phyloP scores from a whole-genome alignment of 1,140 invertebrate species.

The Drosophila seguyi region DNA sequence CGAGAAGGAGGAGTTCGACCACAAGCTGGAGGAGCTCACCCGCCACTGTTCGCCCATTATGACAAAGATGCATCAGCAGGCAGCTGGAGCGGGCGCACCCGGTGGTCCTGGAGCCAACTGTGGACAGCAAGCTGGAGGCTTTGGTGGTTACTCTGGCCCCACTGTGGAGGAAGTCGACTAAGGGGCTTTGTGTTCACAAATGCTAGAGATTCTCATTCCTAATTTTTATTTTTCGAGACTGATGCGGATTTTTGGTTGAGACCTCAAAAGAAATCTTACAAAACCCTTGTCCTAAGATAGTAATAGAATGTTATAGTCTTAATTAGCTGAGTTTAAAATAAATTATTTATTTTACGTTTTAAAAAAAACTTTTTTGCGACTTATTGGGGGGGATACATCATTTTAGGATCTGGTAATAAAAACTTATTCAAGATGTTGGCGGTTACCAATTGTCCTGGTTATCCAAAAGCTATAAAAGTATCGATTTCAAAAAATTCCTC shows the following conservation, averaged over 20 bases:
- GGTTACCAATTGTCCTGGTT: not conserved
- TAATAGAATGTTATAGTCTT: not conserved
- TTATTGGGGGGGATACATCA: not conserved
- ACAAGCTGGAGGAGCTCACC: too few relatives aligned
- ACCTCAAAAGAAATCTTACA: not conserved
- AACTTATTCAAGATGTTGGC: not conserved
- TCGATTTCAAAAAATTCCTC: slow-evolving; percentile 1
- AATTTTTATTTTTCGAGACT: not conserved
- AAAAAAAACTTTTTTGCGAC: not conserved
- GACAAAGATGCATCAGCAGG: slow-evolving; percentile 84
- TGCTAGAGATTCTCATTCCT: not conserved
- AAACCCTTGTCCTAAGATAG: not conserved
- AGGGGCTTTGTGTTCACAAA: slow-evolving; percentile 24
- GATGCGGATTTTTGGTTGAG: slow-evolving; percentile 7
- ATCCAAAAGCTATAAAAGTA: not conserved
- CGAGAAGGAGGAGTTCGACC: too few relatives aligned
- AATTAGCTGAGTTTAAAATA: slow-evolving; percentile 1
- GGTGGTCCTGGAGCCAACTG: slow-evolving; percentile 81
- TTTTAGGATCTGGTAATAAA: too few relatives aligned
- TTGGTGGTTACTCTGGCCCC: slow-evolving; percentile 86
- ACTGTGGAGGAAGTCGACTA: slow-evolving; percentile 92
- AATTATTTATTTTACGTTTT: slow-evolving; percentile 2
- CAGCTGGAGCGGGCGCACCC: slow-evolving; percentile 59
- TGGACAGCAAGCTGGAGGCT: slow-evolving; percentile 86
- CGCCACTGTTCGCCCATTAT: slow-evolving; percentile 87